Evolutionary conservation across 2,797 vertebrate genomes (phyloP), one percentile per base, ranked within the genome.

Genomic region (Manis pentadactyla): DNA sequence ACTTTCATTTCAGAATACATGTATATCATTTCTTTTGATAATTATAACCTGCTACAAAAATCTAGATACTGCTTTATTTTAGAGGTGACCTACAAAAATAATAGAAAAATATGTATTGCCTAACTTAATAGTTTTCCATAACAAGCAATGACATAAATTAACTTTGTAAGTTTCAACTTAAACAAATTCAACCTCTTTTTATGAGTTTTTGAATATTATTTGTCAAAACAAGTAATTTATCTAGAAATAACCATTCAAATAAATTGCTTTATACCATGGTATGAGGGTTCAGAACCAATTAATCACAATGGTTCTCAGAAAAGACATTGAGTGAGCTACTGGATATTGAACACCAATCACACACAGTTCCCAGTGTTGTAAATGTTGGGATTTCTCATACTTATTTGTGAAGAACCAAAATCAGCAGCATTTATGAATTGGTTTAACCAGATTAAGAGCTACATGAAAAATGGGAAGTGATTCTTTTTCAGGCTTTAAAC

Each of bases 161-260:
- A 77, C n/a, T 68, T 89, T 15, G 9, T 42, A 63, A 79, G 55
- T 53, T 86, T 71, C n/a, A 64, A 46, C 46, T 46, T 46, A 46
- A 46, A 94, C 13, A 69, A 5, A 92, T 87, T 66, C 37, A 29
- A 77, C 13, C 63, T 83, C 31, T 92, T 84, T 46, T 31, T 55
- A 87, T 37, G 42, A 71, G 66, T 57, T 92, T 94, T 94, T 84
- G 10, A 84, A 88, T 91, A 91, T 61, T 73, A 73, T 81, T 86
- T 34, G 29, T 94, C n/a, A 78, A 94, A 88, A 51, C 18, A 78
- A 77, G 49, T 88, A 71, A 69, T 55, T 77, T 90, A 73, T 71
- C 21, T 78, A 77, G 59, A 83, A 87, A 78, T 87, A 92, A 57
- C 55, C 5, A 83, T 78, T 83, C 61, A 91, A 82, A 27, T 46